These are phyloP conservation scores for Bugula neritina DNA, from an alignment of 2,888 invertebrate genomes.

Conservation along the genomic window DNA sequence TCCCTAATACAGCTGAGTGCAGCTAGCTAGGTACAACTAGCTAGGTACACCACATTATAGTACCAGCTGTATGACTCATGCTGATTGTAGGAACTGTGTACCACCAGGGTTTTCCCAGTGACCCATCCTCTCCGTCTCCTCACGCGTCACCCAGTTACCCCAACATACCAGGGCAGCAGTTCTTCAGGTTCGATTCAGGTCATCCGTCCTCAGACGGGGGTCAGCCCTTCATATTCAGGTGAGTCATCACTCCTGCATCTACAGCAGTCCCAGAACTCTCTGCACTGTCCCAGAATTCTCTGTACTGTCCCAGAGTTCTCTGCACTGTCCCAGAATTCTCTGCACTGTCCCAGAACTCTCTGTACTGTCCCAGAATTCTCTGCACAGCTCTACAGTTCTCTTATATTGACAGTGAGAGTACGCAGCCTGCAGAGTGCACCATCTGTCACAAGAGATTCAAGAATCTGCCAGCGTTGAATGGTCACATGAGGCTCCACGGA, in stretches of 20 bases:
- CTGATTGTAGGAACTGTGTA: not conserved
- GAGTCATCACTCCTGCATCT: no score
- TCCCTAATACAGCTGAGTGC: no score
- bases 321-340: no score
- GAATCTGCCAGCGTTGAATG: conserved; percentile 93
- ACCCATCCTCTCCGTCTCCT: conserved; percentile 18
- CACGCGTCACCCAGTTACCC: conserved; percentile 22
- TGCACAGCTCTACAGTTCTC: no score
- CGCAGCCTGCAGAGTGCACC: conserved; percentile 80
- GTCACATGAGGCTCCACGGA: conserved; percentile 94
- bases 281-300: no score
- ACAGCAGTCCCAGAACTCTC: no score
- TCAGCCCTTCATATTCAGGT: conserved; percentile 1
- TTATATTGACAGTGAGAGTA: conserved; percentile 41
- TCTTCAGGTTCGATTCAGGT: conserved; percentile 9
- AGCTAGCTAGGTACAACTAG: no score
- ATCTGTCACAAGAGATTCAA: conserved; percentile 92
- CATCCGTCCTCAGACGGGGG: not conserved
- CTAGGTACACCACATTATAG: no score
- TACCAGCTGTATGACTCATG: no score
- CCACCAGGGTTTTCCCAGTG: not conserved
- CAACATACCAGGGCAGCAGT: not conserved
- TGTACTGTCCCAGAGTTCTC: no score
- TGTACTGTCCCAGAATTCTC: no score
- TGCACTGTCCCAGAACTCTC: no score